Conservation (phyloP, 2,888 invertebrate species). For the Willowsia nigromaculata region DNA sequence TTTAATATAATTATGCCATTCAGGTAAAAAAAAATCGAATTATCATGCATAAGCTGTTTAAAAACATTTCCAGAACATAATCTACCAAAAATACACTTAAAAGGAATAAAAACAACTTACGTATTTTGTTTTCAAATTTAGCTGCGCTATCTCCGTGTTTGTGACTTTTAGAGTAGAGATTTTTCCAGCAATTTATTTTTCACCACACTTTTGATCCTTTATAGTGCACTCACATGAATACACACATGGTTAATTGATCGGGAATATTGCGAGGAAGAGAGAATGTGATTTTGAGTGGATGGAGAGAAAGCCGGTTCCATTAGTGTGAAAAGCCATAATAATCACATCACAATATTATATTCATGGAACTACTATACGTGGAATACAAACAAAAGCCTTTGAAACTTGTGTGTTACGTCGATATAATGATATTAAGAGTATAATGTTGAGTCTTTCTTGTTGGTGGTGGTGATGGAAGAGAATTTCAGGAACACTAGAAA, state of each 20-base stretch:
- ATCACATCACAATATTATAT: neutral
- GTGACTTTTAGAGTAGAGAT: too few species aligned
- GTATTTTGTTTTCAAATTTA: too few species aligned
- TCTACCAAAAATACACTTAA: too few species aligned
- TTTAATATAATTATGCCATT: too few species aligned
- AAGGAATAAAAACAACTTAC: too few species aligned
- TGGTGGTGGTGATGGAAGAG: neutral
- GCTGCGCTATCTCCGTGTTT: too few species aligned
- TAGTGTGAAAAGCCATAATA: neutral
- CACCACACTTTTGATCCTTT: too few species aligned
- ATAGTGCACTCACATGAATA: too few species aligned
- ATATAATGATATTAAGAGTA: neutral
- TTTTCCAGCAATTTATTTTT: too few species aligned
- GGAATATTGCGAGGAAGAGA: neutral
- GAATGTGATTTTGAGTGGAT: neutral
- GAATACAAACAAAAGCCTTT: neutral
- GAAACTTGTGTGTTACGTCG: neutral
- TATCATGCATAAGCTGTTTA: too few species aligned
- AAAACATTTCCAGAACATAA: too few species aligned
- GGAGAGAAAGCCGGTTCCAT: slow-evolving; percentile 14
- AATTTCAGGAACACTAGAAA: neutral
- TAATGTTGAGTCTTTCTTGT: neutral
- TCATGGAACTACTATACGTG: neutral
- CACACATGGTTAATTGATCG: neutral
- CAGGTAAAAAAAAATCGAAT: too few species aligned